A percentile compares a stretch with the other conserved stretches of the same genome.
Evolutionary conservation across 2,113 vertebrate species (phyloP).

Genomic region (Semnornis frantzii): DNA sequence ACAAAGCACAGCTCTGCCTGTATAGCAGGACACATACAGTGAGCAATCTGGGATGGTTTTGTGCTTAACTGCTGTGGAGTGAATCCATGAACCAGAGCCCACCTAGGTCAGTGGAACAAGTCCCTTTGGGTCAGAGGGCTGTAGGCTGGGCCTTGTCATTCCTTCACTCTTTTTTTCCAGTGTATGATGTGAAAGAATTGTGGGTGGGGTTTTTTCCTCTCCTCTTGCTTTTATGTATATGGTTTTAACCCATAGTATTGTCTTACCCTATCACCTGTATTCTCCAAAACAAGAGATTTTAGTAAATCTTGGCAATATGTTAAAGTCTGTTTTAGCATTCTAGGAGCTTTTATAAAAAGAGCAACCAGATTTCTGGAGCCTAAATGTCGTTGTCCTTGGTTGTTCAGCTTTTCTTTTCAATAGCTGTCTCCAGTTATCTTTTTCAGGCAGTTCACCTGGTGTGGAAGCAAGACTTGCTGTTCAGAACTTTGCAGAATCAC

Average conservation of each 20-base stretch:
- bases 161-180: background rate
- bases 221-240: background rate
- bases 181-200: background rate
- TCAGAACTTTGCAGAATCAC: background rate
- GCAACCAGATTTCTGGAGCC: background rate
- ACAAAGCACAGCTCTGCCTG: background rate
- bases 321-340: background rate
- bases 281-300: background rate
- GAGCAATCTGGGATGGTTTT: background rate
- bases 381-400: background rate
- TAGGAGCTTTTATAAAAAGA: background rate
- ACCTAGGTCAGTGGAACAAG: background rate
- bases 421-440: background rate
- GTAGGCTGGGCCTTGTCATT: background rate
- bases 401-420: background rate
- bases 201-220: background rate
- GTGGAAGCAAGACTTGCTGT: background rate
- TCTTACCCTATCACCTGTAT: background rate
- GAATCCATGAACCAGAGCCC: slow-evolving; percentile 3
- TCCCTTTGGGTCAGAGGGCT: background rate
- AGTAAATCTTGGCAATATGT: background rate
- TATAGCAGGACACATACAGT: background rate
- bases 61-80: background rate
- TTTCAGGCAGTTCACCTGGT: background rate
- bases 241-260: background rate